A percentile compares a stretch with the other conserved stretches of the same genome.
Evolutionary conservation across 2,113 vertebrate species (phyloP).

Genomic region (Rhabdornis inornatus): DNA sequence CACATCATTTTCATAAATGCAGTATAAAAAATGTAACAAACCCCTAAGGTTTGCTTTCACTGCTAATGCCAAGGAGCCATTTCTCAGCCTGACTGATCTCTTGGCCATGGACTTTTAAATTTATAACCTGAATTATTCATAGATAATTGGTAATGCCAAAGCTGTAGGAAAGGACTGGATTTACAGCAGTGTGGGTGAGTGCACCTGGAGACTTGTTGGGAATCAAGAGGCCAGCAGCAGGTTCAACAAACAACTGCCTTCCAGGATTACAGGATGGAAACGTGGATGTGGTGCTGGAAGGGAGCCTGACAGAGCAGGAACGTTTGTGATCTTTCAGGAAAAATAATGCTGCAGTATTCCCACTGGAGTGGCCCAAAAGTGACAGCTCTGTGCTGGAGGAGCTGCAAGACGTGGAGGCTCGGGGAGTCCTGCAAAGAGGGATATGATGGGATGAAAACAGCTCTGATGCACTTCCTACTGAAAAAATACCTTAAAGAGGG

Average conservation of each 20-base stretch:
- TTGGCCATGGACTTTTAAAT: neutral
- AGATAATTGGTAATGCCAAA: neutral
- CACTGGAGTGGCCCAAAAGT: neutral
- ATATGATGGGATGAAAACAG: neutral
- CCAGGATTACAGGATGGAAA: neutral
- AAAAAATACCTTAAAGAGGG: neutral
- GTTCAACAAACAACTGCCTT: neutral
- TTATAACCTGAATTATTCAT: neutral
- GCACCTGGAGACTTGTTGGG: neutral
- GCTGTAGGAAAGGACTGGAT: neutral
- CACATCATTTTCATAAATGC: neutral
- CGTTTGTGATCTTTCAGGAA: neutral
- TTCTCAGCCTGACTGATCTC: neutral
- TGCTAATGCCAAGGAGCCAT: neutral
- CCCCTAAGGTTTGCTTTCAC: neutral
- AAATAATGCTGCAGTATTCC: neutral
- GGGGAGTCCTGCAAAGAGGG: neutral
- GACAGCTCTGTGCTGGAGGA: neutral
- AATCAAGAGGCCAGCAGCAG: neutral
- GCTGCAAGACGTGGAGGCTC: neutral
- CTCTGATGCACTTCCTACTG: neutral
- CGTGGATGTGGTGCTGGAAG: fast-evolving
- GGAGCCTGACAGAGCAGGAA: neutral
- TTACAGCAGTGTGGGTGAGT: neutral
- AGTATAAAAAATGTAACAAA: neutral